Percentiles rank a stretch among this genome's conserved stretches.
phyloP scores from a whole-genome alignment of 2,113 vertebrate species.

The Anthoscopus minutus region DNA sequence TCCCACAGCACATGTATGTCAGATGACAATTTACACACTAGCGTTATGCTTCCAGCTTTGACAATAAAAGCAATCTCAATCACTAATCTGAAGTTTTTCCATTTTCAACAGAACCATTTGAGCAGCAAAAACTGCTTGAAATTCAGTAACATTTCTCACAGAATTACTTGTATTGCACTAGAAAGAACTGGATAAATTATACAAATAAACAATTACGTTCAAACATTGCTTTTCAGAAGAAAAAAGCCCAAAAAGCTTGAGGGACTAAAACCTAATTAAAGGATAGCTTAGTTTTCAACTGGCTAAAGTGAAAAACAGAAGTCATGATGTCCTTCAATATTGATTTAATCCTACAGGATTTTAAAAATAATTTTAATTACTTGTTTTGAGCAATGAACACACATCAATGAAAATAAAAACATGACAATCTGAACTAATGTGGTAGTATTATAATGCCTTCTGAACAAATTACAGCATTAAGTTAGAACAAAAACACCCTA shows the following conservation, averaged over 20 bases:
- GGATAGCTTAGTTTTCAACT: background rate
- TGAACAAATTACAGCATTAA: background rate
- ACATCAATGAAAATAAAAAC: background rate
- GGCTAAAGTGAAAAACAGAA: background rate
- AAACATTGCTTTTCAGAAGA: constrained; percentile 65
- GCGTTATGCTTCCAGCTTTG: constrained; percentile 59
- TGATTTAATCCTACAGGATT: background rate
- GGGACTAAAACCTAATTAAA: background rate
- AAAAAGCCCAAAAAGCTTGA: constrained; percentile 2
- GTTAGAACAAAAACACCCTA: background rate
- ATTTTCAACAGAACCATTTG: constrained; percentile 74
- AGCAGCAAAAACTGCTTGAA: constrained; percentile 75
- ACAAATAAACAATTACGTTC: constrained; percentile 79
- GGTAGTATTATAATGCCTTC: background rate
- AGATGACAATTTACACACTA: constrained; percentile 21
- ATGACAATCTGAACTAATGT: background rate
- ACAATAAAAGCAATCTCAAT: constrained; percentile 66
- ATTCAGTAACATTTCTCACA: constrained; percentile 78
- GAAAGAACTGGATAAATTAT: constrained; percentile 81
- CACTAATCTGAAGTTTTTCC: constrained; percentile 57
- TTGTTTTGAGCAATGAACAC: background rate
- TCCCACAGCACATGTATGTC: background rate
- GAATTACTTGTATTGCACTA: constrained; percentile 80
- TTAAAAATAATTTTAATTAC: background rate
- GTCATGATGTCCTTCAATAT: background rate